phyloP scores from a whole-genome alignment of 2,113 vertebrate species.

The Charina bottae region DNA sequence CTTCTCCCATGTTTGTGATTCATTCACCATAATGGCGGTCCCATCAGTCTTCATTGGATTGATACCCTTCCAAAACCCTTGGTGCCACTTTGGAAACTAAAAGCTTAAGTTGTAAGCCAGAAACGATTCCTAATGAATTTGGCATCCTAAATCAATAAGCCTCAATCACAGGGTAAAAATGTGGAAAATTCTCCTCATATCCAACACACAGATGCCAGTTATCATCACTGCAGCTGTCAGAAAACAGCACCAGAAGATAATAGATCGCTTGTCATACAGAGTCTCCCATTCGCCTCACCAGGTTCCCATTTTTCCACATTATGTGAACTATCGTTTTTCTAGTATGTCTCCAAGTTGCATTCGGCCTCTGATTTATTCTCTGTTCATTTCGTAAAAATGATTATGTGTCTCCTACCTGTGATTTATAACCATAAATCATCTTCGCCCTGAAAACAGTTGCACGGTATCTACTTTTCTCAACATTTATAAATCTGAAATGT shows the following conservation, averaged over 20 bases:
- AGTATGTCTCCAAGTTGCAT: background rate
- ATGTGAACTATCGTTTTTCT: background rate
- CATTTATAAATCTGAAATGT: constrained; percentile 9
- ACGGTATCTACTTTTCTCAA: background rate
- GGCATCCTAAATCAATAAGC: background rate
- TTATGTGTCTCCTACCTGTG: constrained; percentile 43
- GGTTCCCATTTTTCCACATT: constrained; percentile 1
- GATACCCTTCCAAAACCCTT: background rate
- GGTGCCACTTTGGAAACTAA: fast-evolving
- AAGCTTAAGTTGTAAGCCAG: background rate
- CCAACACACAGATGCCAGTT: fast-evolving
- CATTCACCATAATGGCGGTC: background rate
- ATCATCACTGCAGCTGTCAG: fast-evolving
- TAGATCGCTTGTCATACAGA: fast-evolving
- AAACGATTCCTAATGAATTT: background rate
- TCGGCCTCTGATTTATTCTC: constrained; percentile 40
- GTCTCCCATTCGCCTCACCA: background rate
- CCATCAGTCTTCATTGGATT: background rate
- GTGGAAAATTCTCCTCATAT: fast-evolving
- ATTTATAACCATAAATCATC: constrained; percentile 38
- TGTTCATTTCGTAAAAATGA: constrained; percentile 47
- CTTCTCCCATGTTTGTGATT: background rate
- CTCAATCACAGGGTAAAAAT: fast-evolving
- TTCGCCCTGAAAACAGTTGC: constrained; percentile 21
- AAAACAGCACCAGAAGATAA: fast-evolving